Conservation (phyloP, 2,113 vertebrate species). For the Hippocampus abdominalis region DNA sequence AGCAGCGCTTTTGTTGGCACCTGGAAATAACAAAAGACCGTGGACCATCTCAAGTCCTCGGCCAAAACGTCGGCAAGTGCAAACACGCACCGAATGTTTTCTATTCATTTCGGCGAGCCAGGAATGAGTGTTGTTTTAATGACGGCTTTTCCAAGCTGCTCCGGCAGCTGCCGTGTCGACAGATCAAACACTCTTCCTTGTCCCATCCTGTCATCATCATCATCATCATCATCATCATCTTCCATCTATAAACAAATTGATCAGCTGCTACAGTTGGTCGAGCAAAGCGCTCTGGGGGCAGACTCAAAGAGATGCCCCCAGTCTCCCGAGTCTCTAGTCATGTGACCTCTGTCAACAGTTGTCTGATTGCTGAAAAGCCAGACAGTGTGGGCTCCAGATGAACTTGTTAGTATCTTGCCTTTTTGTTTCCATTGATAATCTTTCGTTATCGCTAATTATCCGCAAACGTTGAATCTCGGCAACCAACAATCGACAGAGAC, state of each 20-base stretch:
- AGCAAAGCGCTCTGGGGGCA: slow-evolving; percentile 10
- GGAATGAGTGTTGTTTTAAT: slow-evolving; percentile 35
- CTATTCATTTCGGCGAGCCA: background rate
- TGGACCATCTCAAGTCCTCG: background rate
- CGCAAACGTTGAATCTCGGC: background rate
- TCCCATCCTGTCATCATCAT: slow-evolving; percentile 40
- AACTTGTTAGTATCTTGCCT: background rate
- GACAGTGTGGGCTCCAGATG: background rate
- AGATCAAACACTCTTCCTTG: slow-evolving; percentile 27
- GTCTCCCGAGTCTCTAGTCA: slow-evolving; percentile 20
- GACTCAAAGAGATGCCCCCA: slow-evolving; percentile 36
- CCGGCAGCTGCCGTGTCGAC: slow-evolving; percentile 53
- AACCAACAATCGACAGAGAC: no score
- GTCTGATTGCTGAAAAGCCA: background rate
- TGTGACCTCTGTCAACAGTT: background rate
- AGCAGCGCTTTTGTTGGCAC: slow-evolving; percentile 67
- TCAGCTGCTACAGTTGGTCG: background rate
- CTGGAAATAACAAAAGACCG: slow-evolving; percentile 40
- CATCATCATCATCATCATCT: slow-evolving; percentile 39
- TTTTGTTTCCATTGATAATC: background rate
- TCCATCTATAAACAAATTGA: slow-evolving; percentile 51
- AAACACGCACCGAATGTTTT: background rate
- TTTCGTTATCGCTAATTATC: background rate
- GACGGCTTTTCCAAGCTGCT: slow-evolving; percentile 39
- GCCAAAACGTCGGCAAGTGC: background rate